Percentiles rank a stretch among this genome's conserved stretches.
phyloP scores from a whole-genome alignment of 2,888 invertebrate genomes.

The Epinotia bilunana region DNA sequence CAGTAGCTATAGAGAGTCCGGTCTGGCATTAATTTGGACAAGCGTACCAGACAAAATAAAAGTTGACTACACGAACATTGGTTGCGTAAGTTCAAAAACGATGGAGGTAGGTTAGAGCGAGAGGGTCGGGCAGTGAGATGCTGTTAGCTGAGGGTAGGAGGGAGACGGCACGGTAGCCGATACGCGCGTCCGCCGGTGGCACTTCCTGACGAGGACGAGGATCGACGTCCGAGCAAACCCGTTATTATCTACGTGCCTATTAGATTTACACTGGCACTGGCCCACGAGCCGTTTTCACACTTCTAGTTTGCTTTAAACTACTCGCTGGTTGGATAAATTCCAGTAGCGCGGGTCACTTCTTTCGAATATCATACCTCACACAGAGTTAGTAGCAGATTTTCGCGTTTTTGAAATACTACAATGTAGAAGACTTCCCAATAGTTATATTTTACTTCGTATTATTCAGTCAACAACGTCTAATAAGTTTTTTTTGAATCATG shows the following conservation, averaged over 20 bases:
- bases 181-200: conserved; percentile 78
- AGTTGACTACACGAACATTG: conserved; percentile 69
- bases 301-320: conserved; percentile 39
- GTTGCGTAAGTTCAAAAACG: conserved; percentile 59
- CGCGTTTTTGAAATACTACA: too few species aligned
- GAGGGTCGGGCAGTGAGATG: conserved; percentile 65
- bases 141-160: conserved; percentile 63
- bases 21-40: conserved; percentile 72
- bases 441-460: background rate
- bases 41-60: conserved; percentile 72
- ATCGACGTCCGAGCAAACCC: conserved; percentile 46
- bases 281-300: conserved; percentile 42
- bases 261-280: conserved; percentile 41
- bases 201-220: conserved; percentile 69
- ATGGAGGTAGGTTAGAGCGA: conserved; percentile 60
- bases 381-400: background rate
- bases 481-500: background rate
- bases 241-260: conserved; percentile 43
- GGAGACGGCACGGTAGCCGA: conserved; percentile 79
- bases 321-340: conserved; percentile 27
- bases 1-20: conserved; percentile 66
- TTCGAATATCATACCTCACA: background rate
- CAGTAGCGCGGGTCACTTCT: conserved; percentile 15
- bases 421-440: too few species aligned
- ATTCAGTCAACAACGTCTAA: background rate